Evolutionary conservation across 2,113 vertebrate species (phyloP).

Genomic region (Peucedramus taeniatus): DNA sequence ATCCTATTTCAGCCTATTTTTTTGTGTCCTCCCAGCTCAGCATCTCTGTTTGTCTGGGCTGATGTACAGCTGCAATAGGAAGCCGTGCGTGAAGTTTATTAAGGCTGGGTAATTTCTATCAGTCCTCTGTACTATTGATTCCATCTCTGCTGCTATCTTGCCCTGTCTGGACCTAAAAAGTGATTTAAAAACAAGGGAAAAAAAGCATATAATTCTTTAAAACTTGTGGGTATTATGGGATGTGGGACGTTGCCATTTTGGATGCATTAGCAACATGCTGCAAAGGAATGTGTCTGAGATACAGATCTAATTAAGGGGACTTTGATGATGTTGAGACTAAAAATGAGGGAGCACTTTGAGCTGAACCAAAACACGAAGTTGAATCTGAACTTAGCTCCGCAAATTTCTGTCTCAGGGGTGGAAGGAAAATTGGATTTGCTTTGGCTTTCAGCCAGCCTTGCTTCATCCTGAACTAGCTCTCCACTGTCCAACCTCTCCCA

Average conservation of each 20-base stretch:
- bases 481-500: slow-evolving; percentile 34
- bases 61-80: not conserved
- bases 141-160: not conserved
- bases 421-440: slow-evolving; percentile 17
- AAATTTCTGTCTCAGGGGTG: not conserved
- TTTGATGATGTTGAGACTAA: not conserved
- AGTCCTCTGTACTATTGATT: slow-evolving; percentile 34
- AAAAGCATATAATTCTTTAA: not conserved
- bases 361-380: not conserved
- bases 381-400: not conserved
- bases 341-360: not conserved
- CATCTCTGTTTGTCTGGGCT: not conserved
- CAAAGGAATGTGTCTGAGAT: not conserved
- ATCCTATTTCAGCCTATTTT: not conserved
- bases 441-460: not conserved
- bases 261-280: not conserved
- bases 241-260: not conserved
- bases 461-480: not conserved
- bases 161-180: not conserved
- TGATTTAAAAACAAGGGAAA: not conserved
- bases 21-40: not conserved
- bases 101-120: slow-evolving; percentile 41
- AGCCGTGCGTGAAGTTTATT: slow-evolving; percentile 23
- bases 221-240: not conserved
- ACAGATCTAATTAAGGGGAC: slow-evolving; percentile 6